Base-by-base conservation (phyloP, 2,888 invertebrate genomes). In the Microchrysa polita region DNA sequence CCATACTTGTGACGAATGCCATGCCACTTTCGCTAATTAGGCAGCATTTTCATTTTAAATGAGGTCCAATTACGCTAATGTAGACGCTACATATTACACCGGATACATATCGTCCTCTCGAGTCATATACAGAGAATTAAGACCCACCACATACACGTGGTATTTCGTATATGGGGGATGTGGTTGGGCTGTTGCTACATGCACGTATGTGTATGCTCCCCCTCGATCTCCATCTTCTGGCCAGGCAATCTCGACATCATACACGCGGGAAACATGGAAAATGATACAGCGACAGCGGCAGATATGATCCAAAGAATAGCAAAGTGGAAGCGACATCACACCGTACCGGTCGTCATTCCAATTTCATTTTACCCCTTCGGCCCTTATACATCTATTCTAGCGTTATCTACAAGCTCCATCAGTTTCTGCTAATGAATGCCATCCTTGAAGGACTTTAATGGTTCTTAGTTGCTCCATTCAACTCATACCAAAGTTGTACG, bases 41-140 rank as follows among this genome's bases (percentile, higher is more conserved):
- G 78, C 78, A 79, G 78, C 77, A 77, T 79, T 79, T 79, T 78
- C 78, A 78, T 78, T 79, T 78, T 78, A 79, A 79, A 79, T 78
- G 78, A 79, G 78, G 79, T 78, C 79, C 79, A 79, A 79, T 79
- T 79, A 79, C 77, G 79, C 78, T 79, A 79, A 79, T 79, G 79
- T 77, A 78, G 77, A 75, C 55, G 76, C 65, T 77, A 78, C 77
- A 78, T 78, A 78, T 79, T 79, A 78, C 78, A 79, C 77, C 78
- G 78, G 78, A 77, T 78, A 77, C 69, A 69, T 55, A 55, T 55
- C 69, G 55, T 69, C 55, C 69, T 60, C 72, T 23, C 59, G 72
- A 59, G 22, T 23, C 44, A n/a, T n/a, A n/a, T n/a, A n/a, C n/a
- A n/a, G n/a, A n/a, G n/a, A n/a, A n/a, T n/a, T n/a, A n/a, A 34